Base-by-base conservation (phyloP, 2,113 vertebrate species). In the Pygoscelis adeliae region DNA sequence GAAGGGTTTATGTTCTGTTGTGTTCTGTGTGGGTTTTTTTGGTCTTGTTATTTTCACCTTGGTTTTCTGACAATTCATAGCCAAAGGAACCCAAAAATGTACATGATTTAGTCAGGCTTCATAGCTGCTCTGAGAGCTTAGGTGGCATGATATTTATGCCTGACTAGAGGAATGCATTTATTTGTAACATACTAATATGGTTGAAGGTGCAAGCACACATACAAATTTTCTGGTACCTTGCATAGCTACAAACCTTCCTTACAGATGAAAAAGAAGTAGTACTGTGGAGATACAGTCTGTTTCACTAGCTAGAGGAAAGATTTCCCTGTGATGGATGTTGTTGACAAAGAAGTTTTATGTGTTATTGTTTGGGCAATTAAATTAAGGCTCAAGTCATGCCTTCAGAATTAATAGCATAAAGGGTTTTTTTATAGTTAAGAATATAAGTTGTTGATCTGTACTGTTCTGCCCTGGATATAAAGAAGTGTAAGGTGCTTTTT, bases 1-100 rank as follows among this genome's bases (percentile, higher is more conserved):
- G 15, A 55, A 7, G 23, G 5, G 7, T 69, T 93, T 71, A 5
- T 85, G 38, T 89, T 94, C 21, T 78, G 3, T 73, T 73, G 34
- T 65, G 15, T 83, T 71, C 23, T 61, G 2, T 47, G 91, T 56
- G 22, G 6, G 3, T 2, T 29, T 49, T 78, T 70, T 71, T 69
- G 6, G 4, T 53, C 38, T 78, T 79, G 4, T 44, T 87, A 14
- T 79, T 78, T 93, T 72, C n/a, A 70, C 85, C 44, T 93, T 96
- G 78, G 52, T 91, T 97, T 97, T 97, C 87, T 89, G 87, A 77
- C 47, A 21, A 40, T 89, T 97, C 79, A 56, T 89, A 91, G 91
- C 74, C 25, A 84, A 96, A 97, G 91, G 93, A 95, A 88, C 30
- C 46, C 20, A 55, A 58, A 79, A 42, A 38, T 73, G 36, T 70